Evolutionary conservation across 2,113 vertebrate genomes (phyloP).

Genomic region (Corapipo altera): DNA sequence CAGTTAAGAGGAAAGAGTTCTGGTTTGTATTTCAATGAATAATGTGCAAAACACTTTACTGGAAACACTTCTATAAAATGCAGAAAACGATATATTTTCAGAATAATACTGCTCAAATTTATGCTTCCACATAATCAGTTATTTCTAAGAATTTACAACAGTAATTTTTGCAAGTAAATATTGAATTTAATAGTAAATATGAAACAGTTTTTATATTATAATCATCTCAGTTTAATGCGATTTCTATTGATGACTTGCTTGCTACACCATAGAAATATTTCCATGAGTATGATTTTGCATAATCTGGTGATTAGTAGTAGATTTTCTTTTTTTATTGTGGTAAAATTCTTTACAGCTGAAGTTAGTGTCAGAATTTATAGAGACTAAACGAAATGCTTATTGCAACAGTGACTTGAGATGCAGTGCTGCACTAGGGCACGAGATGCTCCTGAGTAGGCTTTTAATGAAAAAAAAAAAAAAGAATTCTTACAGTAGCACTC

Average conservation of each 20-base stretch:
- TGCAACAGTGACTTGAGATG: background rate
- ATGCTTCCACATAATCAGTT: background rate
- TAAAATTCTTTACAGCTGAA: slow-evolving; percentile 3
- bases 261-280: slow-evolving; percentile 19
- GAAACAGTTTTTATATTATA: background rate
- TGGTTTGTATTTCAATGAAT: background rate
- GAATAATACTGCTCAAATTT: background rate
- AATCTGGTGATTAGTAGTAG: slow-evolving; percentile 18
- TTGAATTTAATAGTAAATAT: background rate
- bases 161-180: background rate
- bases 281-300: slow-evolving; percentile 3
- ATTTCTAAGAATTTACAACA: background rate
- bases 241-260: background rate
- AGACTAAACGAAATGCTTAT: background rate
- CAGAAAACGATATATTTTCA: background rate
- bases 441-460: background rate
- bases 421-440: background rate
- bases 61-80: background rate
- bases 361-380: slow-evolving; percentile 15
- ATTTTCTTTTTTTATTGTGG: background rate
- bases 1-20: background rate
- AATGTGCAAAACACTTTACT: background rate
- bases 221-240: background rate
- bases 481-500: background rate
- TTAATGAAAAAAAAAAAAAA: background rate